Evolutionary conservation across 2,888 invertebrate species (phyloP).

Genomic region (Blera fallax): DNA sequence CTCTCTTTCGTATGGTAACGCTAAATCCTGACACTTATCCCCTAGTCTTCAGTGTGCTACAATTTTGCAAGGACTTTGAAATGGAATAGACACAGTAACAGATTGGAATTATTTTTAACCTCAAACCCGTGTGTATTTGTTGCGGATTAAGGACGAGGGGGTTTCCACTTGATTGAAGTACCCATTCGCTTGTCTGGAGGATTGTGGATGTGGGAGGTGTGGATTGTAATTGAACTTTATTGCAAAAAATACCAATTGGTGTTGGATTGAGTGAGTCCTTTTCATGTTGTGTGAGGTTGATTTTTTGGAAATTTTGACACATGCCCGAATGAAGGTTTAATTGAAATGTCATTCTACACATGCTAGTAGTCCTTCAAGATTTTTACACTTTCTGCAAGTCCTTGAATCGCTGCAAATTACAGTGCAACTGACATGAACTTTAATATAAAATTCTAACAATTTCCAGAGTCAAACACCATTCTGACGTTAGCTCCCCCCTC

Average conservation of each 20-base stretch:
- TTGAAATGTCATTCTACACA: too few relatives aligned
- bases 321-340: not conserved
- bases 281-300: too few relatives aligned
- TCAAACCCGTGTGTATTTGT: not conserved
- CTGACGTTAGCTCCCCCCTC: not conserved
- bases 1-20: not conserved
- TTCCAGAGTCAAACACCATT: not conserved
- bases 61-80: not conserved
- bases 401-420: too few relatives aligned
- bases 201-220: not conserved
- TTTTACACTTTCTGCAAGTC: too few relatives aligned
- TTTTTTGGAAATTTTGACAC: not conserved
- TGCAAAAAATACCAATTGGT: not conserved
- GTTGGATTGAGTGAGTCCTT: too few relatives aligned
- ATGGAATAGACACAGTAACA: slow-evolving; percentile 12
- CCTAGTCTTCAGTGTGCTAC: not conserved
- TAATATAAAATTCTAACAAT: too few relatives aligned
- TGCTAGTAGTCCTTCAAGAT: too few relatives aligned
- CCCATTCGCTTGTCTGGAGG: too few relatives aligned
- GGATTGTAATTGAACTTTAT: not conserved
- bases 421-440: too few relatives aligned
- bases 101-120: slow-evolving; percentile 17
- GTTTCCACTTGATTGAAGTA: slow-evolving; percentile 19
- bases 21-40: slow-evolving; percentile 18
- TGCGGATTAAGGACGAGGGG: not conserved